Percentiles rank a stretch among this genome's conserved stretches.
These are phyloP conservation scores for Tyrannus savana DNA, from an alignment of 2,113 vertebrate species.

Conservation along the genomic window DNA sequence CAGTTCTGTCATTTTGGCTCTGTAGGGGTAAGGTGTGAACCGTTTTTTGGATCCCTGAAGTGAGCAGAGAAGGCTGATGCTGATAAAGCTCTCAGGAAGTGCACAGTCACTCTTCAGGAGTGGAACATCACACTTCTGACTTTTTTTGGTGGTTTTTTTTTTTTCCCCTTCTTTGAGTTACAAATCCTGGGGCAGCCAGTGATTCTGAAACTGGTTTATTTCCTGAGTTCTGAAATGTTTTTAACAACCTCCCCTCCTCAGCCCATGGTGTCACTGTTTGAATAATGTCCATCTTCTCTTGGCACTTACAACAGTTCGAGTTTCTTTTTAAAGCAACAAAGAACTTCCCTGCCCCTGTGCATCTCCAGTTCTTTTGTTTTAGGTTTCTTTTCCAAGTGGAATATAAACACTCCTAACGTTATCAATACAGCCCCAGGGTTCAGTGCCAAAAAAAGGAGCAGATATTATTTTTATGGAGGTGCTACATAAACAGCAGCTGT, in stretches of 20 bases:
- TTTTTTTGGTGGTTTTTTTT: not conserved
- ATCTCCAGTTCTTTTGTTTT: not conserved
- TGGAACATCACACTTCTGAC: slow-evolving; percentile 23
- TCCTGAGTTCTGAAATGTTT: slow-evolving; percentile 41
- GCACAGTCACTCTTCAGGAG: slow-evolving; percentile 46
- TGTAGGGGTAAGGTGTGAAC: not conserved
- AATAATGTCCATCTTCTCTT: not conserved
- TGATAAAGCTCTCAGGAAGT: slow-evolving; percentile 54
- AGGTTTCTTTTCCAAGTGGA: not conserved
- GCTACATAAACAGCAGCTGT: slow-evolving; percentile 51
- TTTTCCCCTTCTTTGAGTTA: not conserved
- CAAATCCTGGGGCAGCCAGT: slow-evolving; percentile 28
- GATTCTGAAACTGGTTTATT: slow-evolving; percentile 59
- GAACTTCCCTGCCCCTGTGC: not conserved
- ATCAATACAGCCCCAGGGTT: not conserved
- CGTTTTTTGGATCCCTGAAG: not conserved
- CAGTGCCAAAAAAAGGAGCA: not conserved
- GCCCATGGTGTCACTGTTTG: no score
- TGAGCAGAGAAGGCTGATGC: not conserved
- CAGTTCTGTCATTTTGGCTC: not conserved
- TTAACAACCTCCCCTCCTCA: not conserved
- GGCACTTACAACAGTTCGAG: not conserved
- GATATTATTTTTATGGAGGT: slow-evolving; percentile 15
- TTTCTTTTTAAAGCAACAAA: not conserved
- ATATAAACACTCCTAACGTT: not conserved